Base-by-base conservation (phyloP, 2,888 invertebrate species). In the Argyra leucocephala region DNA sequence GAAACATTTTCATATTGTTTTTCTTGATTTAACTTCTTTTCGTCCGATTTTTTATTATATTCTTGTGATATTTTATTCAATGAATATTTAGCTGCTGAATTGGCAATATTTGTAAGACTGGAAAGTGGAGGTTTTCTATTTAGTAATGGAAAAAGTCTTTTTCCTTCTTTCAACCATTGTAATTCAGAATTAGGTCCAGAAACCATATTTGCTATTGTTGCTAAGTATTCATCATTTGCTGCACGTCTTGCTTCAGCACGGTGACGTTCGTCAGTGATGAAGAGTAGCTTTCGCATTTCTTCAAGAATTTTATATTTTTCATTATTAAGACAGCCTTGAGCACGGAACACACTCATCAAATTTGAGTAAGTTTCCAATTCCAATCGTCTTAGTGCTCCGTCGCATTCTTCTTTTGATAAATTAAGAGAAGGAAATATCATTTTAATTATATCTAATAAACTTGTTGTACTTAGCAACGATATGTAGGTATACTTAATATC, bases 351-450 rank as follows among this genome's bases (percentile, higher is more conserved):
- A 76, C 91, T 90, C 67, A 96, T 87, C 79, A 95, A 85, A 79
- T 88, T 88, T 74, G 91, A 88, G 84, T 95, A 96, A 71, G 95
- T 93, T 82, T 94, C 93, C 78, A 96, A 82, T 84, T 96, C 93
- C 12, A 48, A 5, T n/a, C 48, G 1, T 18, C 48, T 48, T 5
- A 48, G 18, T n/a, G 48, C 48, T 48, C 48, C 48, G 18, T 15
- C 18, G 48, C 48, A 48, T n/a, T 48, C 48, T 15, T 48, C 48
- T 48, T 48, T 48, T 15, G 48, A 48, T 48, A 48, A 18, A 48
- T 48, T 48, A 3, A 48, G 18, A 48, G 48, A 48, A 48, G 48
- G 48, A 15, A 48, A 48, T 48, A 48, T 48, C 48, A 48, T 48
- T 15, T n/a, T n/a, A n/a, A n/a, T n/a, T n/a, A n/a, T n/a, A n/a